Base-by-base conservation (phyloP, 2,113 vertebrate genomes). In the Cettia cetti region DNA sequence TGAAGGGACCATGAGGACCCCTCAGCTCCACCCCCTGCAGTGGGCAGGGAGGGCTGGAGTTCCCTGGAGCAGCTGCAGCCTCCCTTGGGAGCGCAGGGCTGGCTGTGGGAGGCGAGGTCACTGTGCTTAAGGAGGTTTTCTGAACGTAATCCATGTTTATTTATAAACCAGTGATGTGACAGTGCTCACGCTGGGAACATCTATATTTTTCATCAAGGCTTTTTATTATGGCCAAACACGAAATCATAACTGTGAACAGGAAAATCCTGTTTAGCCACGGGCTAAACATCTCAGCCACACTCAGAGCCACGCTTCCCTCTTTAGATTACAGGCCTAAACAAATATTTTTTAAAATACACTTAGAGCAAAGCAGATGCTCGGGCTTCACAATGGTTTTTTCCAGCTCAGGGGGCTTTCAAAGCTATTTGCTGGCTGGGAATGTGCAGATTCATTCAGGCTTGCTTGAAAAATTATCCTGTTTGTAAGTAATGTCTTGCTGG, bases 401-500 rank as follows among this genome's bases (percentile, higher is more conserved):
- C 86, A 79, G 65, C 76, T 91, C 83, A 84, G 72, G 52, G 83
- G 26, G 21, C 91, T 94, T 52, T 44, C 69, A 91, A 39, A 84
- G 74, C 89, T 57, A 24, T 97, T 91, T 86, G 28, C 83, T 87
- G 56, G 65, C 93, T 37, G 77, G 78, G 66, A 78, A 82, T 68
- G 74, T 69, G 86, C 86, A 76, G 83, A 76, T 24, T 82, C 83
- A 68, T 42, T 84, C 81, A 71, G 49, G 86, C 91, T 91, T 92
- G 84, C 81, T 86, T 89, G 92, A 92, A 95, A 94, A 94, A 95
- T 81, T 63, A 86, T 75, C 86, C 74, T 0, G 14, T 63, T 86
- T 81, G 84, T 90, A 80, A 93, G 90, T 76, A 92, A 89, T 68
- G 95, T 78, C 92, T 91, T 9, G 88, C 86, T 94, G 91, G 89